phyloP scores from a whole-genome alignment of 1,140 invertebrate genomes.

The Drosophila nikananu region DNA sequence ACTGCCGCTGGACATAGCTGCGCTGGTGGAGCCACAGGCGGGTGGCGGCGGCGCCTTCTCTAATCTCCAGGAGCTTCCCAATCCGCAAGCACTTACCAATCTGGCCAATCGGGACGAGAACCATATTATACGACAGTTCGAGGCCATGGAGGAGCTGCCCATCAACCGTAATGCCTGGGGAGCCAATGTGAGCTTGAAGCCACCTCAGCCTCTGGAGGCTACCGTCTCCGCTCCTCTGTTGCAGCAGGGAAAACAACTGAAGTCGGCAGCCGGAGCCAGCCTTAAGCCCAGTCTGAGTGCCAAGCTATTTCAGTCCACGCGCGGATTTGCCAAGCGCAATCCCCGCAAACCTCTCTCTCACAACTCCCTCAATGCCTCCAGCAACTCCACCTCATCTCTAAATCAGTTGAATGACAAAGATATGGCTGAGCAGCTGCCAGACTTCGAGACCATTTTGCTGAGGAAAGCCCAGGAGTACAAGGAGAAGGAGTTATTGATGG shows the following conservation, averaged over 20 bases:
- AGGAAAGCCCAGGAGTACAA: slow-evolving; percentile 77
- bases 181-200: slow-evolving; percentile 86
- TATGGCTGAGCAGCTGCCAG: slow-evolving; percentile 60
- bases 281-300: slow-evolving; percentile 84
- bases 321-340: slow-evolving; percentile 89
- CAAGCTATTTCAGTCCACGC: slow-evolving; percentile 89
- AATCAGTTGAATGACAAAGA: background rate
- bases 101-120: slow-evolving; percentile 63
- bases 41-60: slow-evolving; percentile 4
- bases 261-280: slow-evolving; percentile 86
- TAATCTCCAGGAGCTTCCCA: slow-evolving; percentile 39
- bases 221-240: background rate
- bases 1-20: slow-evolving; percentile 63
- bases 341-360: slow-evolving; percentile 89
- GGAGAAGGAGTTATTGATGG: slow-evolving; percentile 34
- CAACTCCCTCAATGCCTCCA: slow-evolving; percentile 27
- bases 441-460: slow-evolving; percentile 81
- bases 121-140: slow-evolving; percentile 70
- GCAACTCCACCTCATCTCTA: background rate
- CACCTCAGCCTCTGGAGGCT: slow-evolving; percentile 30
- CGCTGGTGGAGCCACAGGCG: slow-evolving; percentile 47
- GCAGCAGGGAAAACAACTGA: slow-evolving; percentile 12
- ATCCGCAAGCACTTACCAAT: slow-evolving; percentile 52
- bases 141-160: slow-evolving; percentile 58
- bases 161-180: slow-evolving; percentile 87